Evolutionary conservation across 2,888 invertebrate species (phyloP).

Genomic region (Leptopilina syphax): DNA sequence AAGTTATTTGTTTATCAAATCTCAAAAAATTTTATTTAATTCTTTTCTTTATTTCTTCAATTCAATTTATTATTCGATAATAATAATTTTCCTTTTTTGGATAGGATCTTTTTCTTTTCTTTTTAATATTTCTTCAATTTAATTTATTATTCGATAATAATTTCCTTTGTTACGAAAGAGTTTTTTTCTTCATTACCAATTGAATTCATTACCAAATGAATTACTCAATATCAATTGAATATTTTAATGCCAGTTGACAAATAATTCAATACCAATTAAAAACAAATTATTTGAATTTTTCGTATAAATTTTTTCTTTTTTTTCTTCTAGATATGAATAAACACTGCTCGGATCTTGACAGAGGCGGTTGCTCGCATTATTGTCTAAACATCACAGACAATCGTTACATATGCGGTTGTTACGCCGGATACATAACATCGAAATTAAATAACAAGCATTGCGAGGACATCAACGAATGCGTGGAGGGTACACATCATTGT

Average conservation of each 20-base stretch:
- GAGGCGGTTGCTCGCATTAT: slow-evolving; percentile 94
- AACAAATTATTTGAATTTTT: slow-evolving; percentile 16
- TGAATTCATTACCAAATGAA: no score
- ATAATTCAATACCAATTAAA: no score
- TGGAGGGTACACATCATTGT: slow-evolving; percentile 89
- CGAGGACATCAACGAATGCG: slow-evolving; percentile 94
- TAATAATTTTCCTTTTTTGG: background rate
- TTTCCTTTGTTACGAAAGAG: no score
- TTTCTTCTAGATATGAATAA: slow-evolving; percentile 74
- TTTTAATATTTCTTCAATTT: no score
- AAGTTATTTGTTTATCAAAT: slow-evolving; percentile 69
- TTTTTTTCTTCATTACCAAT: no score
- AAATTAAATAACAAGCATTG: slow-evolving; percentile 89
- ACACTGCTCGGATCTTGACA: slow-evolving; percentile 74
- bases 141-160: no score
- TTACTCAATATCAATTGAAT: no score
- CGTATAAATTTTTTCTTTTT: background rate
- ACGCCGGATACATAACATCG: slow-evolving; percentile 90
- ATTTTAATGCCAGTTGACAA: no score
- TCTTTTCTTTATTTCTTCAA: background rate
- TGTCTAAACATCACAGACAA: slow-evolving; percentile 90
- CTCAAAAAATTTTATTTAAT: background rate
- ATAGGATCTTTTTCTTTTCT: no score
- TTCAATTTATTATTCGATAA: background rate
- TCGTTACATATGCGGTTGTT: slow-evolving; percentile 95